These are phyloP conservation scores for Petaurus breviceps DNA, from an alignment of 2,113 vertebrate genomes.

Conservation along the genomic window DNA sequence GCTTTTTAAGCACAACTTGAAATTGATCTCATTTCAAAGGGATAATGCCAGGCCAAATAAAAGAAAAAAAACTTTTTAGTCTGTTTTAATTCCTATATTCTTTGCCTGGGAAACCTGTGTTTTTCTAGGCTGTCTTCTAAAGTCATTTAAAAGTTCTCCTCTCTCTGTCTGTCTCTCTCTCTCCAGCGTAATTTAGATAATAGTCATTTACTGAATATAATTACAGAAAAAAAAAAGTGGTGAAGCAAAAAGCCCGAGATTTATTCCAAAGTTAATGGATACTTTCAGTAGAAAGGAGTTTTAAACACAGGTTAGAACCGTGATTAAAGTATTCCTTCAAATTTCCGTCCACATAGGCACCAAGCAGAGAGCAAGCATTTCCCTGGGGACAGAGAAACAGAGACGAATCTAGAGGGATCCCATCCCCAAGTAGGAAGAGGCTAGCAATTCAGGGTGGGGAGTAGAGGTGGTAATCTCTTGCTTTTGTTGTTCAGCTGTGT, in stretches of 20 bases:
- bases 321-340: constrained; percentile 79
- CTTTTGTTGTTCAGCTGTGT: background rate
- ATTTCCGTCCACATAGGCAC: constrained; percentile 79
- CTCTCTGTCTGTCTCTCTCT: constrained; percentile 64
- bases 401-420: background rate
- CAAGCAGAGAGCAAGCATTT: constrained; percentile 47
- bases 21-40: constrained; percentile 93
- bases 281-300: constrained; percentile 73
- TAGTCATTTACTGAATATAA: constrained; percentile 78
- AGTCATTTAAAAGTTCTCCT: constrained; percentile 55
- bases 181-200: constrained; percentile 70
- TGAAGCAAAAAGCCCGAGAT: constrained; percentile 70
- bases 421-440: background rate
- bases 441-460: background rate
- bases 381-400: constrained; percentile 45
- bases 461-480: background rate
- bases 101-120: constrained; percentile 75
- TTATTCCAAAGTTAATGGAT: constrained; percentile 79
- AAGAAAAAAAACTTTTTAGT: constrained; percentile 82
- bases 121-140: constrained; percentile 74
- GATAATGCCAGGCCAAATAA: constrained; percentile 86
- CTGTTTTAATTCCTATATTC: constrained; percentile 78
- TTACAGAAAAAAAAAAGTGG: constrained; percentile 77
- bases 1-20: constrained; percentile 91
- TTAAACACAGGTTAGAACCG: constrained; percentile 72